phyloP scores from a whole-genome alignment of 2,888 invertebrate genomes.

The Teinopalpus imperialis region DNA sequence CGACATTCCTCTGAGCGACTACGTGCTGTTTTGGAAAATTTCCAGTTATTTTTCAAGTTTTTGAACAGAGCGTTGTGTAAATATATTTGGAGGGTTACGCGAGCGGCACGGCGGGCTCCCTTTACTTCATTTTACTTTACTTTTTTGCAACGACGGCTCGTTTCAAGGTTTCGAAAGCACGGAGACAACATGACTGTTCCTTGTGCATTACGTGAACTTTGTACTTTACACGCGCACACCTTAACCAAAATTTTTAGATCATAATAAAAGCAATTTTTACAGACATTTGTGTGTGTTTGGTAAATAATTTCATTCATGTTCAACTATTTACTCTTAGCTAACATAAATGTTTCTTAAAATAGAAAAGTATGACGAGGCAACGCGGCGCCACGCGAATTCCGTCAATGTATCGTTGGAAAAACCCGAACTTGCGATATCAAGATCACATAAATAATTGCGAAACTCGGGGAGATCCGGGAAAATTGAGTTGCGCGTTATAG shows the following conservation, averaged over 20 bases:
- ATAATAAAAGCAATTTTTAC: too few species aligned
- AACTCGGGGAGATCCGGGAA: not conserved
- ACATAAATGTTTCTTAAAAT: too few species aligned
- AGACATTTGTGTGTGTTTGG: too few species aligned
- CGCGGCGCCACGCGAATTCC: too few species aligned
- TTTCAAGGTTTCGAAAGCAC: conserved; percentile 16
- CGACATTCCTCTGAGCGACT: too few species aligned
- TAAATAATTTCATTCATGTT: too few species aligned
- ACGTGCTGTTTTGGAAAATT: not conserved
- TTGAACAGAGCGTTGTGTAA: not conserved
- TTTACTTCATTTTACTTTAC: conserved; percentile 1
- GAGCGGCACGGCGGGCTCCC: not conserved
- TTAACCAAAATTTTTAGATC: too few species aligned
- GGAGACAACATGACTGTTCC: conserved; percentile 1
- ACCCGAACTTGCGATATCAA: not conserved
- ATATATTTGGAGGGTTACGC: conserved; percentile 1
- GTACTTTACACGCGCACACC: not conserved
- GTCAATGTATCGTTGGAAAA: not conserved
- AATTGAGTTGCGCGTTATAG: not conserved
- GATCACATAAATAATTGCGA: not conserved
- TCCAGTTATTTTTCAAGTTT: conserved; percentile 5
- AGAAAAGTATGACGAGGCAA: too few species aligned
- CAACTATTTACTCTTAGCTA: too few species aligned
- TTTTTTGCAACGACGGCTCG: conserved; percentile 4
- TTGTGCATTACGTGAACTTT: not conserved